Evolutionary conservation across 1,140 invertebrate species (phyloP).

Genomic region (Rhizoglyphus robini): DNA sequence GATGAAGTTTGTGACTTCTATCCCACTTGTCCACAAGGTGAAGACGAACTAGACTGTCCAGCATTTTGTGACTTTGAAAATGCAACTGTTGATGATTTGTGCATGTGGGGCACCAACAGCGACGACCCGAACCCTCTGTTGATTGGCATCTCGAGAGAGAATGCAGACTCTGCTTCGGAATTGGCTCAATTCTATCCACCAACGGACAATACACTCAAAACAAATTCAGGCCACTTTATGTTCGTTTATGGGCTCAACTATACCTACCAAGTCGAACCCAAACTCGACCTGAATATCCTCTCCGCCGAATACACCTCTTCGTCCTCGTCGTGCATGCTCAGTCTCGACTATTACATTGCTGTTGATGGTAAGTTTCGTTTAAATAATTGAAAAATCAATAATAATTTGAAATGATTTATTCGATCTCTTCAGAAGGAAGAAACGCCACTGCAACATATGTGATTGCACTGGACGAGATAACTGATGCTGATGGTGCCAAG

Average conservation of each 20-base stretch:
- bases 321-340: background rate
- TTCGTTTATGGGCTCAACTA: background rate
- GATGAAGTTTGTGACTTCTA: conserved; percentile 26
- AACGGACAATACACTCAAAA: conserved; percentile 2
- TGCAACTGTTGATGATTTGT: conserved; percentile 5
- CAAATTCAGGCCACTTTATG: background rate
- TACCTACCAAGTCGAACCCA: background rate
- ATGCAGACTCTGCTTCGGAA: background rate
- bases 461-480: background rate
- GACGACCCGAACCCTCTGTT: background rate
- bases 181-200: background rate
- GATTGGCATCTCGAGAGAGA: background rate
- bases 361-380: background rate
- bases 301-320: background rate
- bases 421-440: too few relatives aligned
- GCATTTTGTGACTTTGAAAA: conserved; percentile 26
- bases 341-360: background rate
- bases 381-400: background rate
- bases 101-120: background rate
- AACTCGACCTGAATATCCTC: background rate
- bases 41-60: conserved; percentile 26
- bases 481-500: too few relatives aligned
- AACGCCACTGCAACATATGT: too few relatives aligned
- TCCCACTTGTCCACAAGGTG: conserved; percentile 23
- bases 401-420: too few relatives aligned